These are phyloP conservation scores for Rhodinocichla rosea DNA, from an alignment of 2,113 vertebrate species.

Conservation along the genomic window DNA sequence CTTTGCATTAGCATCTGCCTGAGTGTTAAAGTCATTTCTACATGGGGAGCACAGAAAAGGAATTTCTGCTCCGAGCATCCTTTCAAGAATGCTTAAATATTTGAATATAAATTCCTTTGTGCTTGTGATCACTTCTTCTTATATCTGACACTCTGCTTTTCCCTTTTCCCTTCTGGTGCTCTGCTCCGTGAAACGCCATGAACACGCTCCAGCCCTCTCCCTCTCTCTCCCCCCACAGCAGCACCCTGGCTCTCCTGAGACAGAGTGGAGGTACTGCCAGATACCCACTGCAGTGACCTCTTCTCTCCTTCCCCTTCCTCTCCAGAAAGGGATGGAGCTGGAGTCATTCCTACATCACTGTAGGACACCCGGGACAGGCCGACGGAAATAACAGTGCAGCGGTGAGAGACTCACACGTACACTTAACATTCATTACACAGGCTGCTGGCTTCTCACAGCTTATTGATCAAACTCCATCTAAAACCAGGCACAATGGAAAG, in stretches of 20 bases:
- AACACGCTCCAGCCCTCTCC: conserved; percentile 1
- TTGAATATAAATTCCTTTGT: conserved; percentile 81
- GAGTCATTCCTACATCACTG: neutral
- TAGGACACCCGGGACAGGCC: neutral
- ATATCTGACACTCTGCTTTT: conserved; percentile 67
- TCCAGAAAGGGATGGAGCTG: conserved; percentile 21
- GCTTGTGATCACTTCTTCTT: conserved; percentile 74
- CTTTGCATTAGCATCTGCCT: conserved; percentile 91
- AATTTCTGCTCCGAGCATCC: conserved; percentile 79
- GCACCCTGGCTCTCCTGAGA: neutral
- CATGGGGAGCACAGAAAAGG: conserved; percentile 77
- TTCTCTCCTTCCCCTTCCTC: conserved; percentile 2
- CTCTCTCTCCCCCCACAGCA: neutral
- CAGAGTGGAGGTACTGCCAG: neutral
- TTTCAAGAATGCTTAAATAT: conserved; percentile 86
- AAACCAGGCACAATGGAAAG: conserved; percentile 47
- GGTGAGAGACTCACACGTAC: neutral
- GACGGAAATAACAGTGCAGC: conserved; percentile 3
- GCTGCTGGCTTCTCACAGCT: conserved; percentile 26
- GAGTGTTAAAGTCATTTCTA: conserved; percentile 82
- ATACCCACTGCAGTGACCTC: neutral
- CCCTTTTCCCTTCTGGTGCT: conserved; percentile 51
- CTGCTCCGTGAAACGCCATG: neutral
- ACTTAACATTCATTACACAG: conserved; percentile 42
- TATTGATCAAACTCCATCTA: conserved; percentile 25